Base-by-base conservation (phyloP, 2,797 vertebrate genomes). In the Darevskia mixta region DNA sequence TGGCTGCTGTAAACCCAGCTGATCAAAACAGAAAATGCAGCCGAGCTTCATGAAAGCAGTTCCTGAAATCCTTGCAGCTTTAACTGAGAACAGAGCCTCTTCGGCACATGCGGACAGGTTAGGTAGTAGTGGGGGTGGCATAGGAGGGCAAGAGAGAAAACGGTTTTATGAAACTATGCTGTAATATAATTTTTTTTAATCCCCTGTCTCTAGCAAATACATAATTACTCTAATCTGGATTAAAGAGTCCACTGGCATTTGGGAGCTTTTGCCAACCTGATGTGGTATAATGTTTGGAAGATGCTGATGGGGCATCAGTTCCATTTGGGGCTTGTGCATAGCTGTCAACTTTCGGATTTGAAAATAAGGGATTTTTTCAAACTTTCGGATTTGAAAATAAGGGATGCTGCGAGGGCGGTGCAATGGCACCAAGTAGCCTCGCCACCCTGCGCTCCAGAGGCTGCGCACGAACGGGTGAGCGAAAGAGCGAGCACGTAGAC, bases 21-120 rank as follows among this genome's bases (percentile, higher is more conserved):
- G 45, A 67, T 77, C 67, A 55, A 86, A 89, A 25, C 1, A 20
- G 79, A 73, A 55, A 87, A 87, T 82, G 43, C 82, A 66, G 78
- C 61, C 6, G 32, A 61, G 80, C 79, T 66, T 80, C 67, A 87
- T 84, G 55, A 86, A 90, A 61, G 35, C 84, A 1, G 2, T 71
- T 82, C 66, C 58, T 66, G 75, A 92, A 73, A 29, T 73, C 87
- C 88, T 88, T 78, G 45, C 79, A n/a, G 79, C 64, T 73, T 66
- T 27, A 20, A 81, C 85, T 82, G 23, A 55, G 29, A 86, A 25
- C 23, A 58, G 78, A 82, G 55, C 77, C 35, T 78, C 80, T 38
- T 78, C 49, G 15, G 7, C 61, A 49, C 41, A 86, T 73, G 55
- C 23, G 55, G 81, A 82, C 61, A 67, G 45, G 17, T 61, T 77